Percentiles rank a stretch among this genome's conserved stretches.
Evolutionary conservation across 2,888 invertebrate species (phyloP).

Genomic region (Meloe dianella): DNA sequence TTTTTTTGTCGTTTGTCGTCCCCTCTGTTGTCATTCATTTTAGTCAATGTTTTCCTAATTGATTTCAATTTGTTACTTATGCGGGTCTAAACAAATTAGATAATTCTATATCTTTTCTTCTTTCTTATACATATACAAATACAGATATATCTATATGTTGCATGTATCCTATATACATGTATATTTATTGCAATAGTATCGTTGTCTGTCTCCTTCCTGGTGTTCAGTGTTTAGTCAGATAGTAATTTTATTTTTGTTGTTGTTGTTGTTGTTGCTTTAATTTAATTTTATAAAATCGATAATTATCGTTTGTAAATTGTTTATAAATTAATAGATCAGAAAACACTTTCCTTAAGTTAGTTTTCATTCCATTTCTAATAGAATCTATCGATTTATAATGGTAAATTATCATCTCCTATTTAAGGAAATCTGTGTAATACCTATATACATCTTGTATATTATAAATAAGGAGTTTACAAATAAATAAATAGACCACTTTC

Average conservation of each 20-base stretch:
- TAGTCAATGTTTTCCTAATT: conserved; percentile 17
- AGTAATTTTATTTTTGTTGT: neutral
- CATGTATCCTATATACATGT: no score
- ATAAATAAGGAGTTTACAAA: no score
- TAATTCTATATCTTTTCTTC: no score
- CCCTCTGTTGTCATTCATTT: neutral
- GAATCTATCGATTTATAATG: neutral
- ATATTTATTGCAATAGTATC: no score
- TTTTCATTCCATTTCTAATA: neutral
- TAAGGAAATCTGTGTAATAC: neutral
- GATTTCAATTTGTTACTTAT: conserved; percentile 26
- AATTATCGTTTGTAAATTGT: neutral
- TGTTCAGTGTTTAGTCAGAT: neutral
- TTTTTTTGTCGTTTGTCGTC: neutral
- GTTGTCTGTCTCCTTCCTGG: neutral
- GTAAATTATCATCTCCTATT: neutral
- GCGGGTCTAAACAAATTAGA: no score
- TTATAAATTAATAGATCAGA: neutral
- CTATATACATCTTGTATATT: neutral
- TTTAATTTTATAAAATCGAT: neutral
- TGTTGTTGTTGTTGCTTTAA: neutral
- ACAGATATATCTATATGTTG: neutral
- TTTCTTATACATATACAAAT: neutral
- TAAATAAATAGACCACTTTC: neutral
- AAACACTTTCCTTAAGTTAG: neutral